Evolutionary conservation across 2,888 invertebrate species (phyloP), one percentile per base, ranked within the genome.

Genomic region (Ennomos erosarius): DNA sequence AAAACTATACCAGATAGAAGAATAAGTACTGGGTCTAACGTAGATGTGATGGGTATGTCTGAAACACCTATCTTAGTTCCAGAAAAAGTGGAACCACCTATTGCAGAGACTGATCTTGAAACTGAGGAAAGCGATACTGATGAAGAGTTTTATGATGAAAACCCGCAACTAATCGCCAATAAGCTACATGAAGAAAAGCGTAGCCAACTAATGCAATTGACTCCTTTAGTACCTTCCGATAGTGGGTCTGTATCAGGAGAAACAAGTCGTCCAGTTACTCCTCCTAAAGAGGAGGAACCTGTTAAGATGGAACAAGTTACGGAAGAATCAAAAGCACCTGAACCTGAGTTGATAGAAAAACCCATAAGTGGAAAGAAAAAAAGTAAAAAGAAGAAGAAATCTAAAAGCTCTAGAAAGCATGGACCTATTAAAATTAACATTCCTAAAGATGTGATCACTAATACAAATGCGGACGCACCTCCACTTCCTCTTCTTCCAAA

Each of bases 71-170:
- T 88, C 65, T 74, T 92, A 60, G 79, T 92, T 13, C 90, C 91
- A 37, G 90, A 92, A 71, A 90, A 92, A 70, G 78, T 88, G 0
- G 95, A 96, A 70, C 93, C 94, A 1, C 88, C 94, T 0, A 94
- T 97, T 62, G 93, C 94, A 37, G 98, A 98, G 86, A 96, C 97
- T 0, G 97, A 98, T 85, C 92, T 97, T 50, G 97, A 97, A 70
- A 97, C 97, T 0, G 95, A 96, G 11, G 96, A 97, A 82, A 96
- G 96, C 48, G 96, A 96, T 65, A 97, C 97, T 0, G 97, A 97
- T 81, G 97, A 97, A 87, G 97, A 97, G 70, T 97, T 97, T 83
- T 97, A 97, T 79, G 97, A 97, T 78, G 94, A 96, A 73, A 94
- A 97, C 82, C 97, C 97, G 0, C 96, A 97, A 72, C 93, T 93